Evolutionary conservation across 1,140 invertebrate species (phyloP), one percentile per base, ranked within the genome.

Genomic region (Drosophila equinoxialis): DNA sequence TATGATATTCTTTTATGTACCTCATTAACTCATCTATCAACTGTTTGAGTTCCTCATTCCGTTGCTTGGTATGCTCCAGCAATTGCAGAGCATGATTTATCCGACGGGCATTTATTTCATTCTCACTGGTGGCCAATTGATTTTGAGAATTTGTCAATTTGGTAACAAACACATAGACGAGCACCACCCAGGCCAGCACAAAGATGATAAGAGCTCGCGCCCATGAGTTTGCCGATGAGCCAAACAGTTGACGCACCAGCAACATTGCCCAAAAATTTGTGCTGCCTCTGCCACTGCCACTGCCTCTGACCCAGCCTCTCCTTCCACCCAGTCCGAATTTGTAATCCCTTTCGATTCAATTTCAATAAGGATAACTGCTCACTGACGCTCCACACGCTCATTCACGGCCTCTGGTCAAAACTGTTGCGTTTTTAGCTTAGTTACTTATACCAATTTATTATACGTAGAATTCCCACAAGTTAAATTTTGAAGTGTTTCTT

Each of bases 11-110:
- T 39, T 13, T 5, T 58, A 81, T 78, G 62, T 71, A 91, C 87
- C 79, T 92, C 75, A 92, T 85, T 58, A 91, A 74, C 71, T 92
- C 82, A 61, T 92, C 91, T 51, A 92, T 90, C 51, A 92, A 77
- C 74, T 78, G 75, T 41, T 82, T 91, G 1, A 92, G 76, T 63
- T 92, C 91, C 71, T 81, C 81, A 72, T 92, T 92, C 11, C 86
- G 84, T 61, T 90, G 83, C 45, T 87, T 85, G 13, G 91, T 91
- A 23, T 91, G 81, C 70, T 92, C 91, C 11, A 92, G 68, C 65
- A 90, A 42, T 39, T 83, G 74, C 14, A 92, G 73, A 2, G 91
- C 91, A 57, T 91, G 90, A 63, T 86, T 92, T 37, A 92, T 81
- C 57, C 91, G 79, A 0, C 81, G 71, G 2, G 72, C 74, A 13